Evolutionary conservation across 2,888 invertebrate genomes (phyloP).

Genomic region (Antheraea assamensis): DNA sequence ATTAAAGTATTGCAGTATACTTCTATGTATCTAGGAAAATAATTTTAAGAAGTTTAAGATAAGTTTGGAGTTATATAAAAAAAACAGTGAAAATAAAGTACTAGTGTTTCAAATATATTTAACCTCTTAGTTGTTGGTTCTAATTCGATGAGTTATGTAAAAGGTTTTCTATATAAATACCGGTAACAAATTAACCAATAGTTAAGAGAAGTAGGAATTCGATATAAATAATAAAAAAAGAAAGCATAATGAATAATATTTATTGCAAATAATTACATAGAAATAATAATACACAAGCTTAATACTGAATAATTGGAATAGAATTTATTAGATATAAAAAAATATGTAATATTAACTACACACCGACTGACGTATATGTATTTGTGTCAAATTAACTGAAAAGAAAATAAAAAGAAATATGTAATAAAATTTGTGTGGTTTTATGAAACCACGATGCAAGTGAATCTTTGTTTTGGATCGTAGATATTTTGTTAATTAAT

Average conservation of each 20-base stretch:
- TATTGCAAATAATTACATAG: constrained; percentile 25
- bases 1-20: too few species aligned
- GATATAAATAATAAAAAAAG: neutral
- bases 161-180: too few species aligned
- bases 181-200: neutral
- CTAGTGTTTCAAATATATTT: too few species aligned
- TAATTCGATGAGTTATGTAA: neutral
- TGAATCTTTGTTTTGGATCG: too few species aligned
- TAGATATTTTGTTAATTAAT: too few species aligned
- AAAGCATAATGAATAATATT: neutral
- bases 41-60: too few species aligned
- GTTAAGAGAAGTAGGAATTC: neutral
- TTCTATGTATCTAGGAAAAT: too few species aligned
- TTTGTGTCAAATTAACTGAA: constrained; percentile 78
- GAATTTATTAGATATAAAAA: constrained; percentile 26
- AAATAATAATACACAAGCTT: constrained; percentile 54
- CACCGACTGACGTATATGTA: constrained; percentile 71
- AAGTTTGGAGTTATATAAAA: too few species aligned
- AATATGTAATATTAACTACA: constrained; percentile 52
- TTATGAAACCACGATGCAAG: too few species aligned
- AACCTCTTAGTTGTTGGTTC: neutral
- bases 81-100: too few species aligned
- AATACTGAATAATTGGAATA: constrained; percentile 48
- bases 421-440: constrained; percentile 1
- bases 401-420: constrained; percentile 60